Conservation (phyloP, 2,888 invertebrate genomes). For the Scaptomyza flava region DNA sequence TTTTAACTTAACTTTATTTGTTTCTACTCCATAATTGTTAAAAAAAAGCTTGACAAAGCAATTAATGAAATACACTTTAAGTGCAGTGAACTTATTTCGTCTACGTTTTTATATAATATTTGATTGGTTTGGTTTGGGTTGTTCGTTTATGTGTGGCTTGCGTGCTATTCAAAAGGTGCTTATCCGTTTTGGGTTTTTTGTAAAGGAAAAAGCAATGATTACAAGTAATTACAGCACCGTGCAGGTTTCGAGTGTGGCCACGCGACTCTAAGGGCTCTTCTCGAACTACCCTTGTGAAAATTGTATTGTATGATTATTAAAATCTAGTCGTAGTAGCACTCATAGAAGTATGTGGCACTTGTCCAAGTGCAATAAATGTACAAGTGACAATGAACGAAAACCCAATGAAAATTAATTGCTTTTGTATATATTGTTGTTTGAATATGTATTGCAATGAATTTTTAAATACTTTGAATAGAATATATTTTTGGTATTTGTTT, state of each 20-base stretch:
- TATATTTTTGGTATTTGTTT: constrained; percentile 75
- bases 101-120: neutral
- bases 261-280: constrained; percentile 53
- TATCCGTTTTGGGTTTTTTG: constrained; percentile 9
- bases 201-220: constrained; percentile 57
- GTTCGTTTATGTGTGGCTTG: constrained; percentile 35
- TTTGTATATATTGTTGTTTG: constrained; percentile 9
- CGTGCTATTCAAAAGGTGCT: constrained; percentile 62
- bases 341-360: constrained; percentile 2
- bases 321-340: constrained; percentile 7
- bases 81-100: neutral
- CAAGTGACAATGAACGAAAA: constrained; percentile 23
- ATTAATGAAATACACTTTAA: neutral
- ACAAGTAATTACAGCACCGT: constrained; percentile 57
- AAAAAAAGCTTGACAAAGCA: neutral
- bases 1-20: neutral
- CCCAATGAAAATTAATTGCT: constrained; percentile 60
- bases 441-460: constrained; percentile 27
- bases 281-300: constrained; percentile 15
- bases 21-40: neutral
- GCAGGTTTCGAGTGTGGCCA: constrained; percentile 57
- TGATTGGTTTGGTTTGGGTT: neutral
- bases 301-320: constrained; percentile 16
- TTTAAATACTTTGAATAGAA: constrained; percentile 40
- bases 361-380: constrained; percentile 9